Percentiles rank a stretch among this genome's conserved stretches.
phyloP scores from a whole-genome alignment of 2,888 invertebrate genomes.

The Drosophila putrida region DNA sequence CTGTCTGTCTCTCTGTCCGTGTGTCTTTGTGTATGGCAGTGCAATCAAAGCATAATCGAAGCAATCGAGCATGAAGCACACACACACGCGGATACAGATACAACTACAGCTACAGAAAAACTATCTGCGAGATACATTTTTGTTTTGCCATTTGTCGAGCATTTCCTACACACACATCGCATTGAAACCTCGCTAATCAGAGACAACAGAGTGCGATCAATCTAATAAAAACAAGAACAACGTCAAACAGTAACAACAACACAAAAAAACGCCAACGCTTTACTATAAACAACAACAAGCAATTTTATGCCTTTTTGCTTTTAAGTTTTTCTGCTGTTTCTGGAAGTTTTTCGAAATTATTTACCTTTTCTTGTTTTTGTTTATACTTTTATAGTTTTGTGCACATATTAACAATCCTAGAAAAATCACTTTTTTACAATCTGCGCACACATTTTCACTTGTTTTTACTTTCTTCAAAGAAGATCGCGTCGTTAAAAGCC shows the following conservation, averaged over 20 bases:
- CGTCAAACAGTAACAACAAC: slow-evolving; percentile 21
- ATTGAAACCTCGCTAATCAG: slow-evolving; percentile 14
- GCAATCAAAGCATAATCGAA: slow-evolving; percentile 72
- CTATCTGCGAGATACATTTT: slow-evolving; percentile 57
- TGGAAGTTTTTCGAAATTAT: slow-evolving; percentile 20
- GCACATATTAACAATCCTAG: slow-evolving; percentile 20
- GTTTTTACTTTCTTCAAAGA: slow-evolving; percentile 25
- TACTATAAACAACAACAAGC: slow-evolving; percentile 42
- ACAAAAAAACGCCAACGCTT: slow-evolving; percentile 5
- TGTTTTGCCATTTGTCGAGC: slow-evolving; percentile 43
- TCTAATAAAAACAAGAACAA: slow-evolving; percentile 39
- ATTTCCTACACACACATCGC: slow-evolving; percentile 48
- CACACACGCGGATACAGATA: slow-evolving; percentile 5
- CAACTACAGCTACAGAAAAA: slow-evolving; percentile 14
- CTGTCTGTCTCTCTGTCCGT: not conserved
- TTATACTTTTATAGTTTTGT: slow-evolving; percentile 7
- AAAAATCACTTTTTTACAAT: slow-evolving; percentile 27
- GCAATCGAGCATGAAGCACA: slow-evolving; percentile 70
- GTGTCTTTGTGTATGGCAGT: slow-evolving; percentile 30
- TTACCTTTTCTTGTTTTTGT: slow-evolving; percentile 39
- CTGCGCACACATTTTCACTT: slow-evolving; percentile 21
- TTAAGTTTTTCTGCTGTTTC: slow-evolving; percentile 8
- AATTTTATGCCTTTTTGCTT: slow-evolving; percentile 43
- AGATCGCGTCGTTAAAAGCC: slow-evolving; percentile 50
- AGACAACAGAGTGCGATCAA: slow-evolving; percentile 41